Conservation (phyloP, 2,888 invertebrate species). For the Caenorhabditis doughertyi region DNA sequence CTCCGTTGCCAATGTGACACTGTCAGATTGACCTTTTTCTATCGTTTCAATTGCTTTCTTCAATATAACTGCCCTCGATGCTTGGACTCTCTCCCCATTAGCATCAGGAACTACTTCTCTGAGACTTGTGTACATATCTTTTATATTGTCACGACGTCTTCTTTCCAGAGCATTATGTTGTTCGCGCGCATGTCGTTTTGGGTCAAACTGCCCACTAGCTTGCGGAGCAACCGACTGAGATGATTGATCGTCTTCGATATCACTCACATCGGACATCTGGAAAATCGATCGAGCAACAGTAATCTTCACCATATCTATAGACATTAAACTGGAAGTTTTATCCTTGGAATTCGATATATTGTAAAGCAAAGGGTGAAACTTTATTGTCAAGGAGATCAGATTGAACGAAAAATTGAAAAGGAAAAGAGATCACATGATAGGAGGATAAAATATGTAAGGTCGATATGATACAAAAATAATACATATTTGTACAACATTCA, state of each 20-base stretch:
- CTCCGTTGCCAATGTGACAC: conserved; percentile 44
- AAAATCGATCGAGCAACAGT: no score
- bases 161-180: conserved; percentile 81
- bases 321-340: no score
- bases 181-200: conserved; percentile 78
- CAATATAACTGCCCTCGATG: conserved; percentile 79
- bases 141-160: conserved; percentile 80
- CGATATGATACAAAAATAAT: no score
- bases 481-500: no score
- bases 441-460: no score
- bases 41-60: conserved; percentile 79
- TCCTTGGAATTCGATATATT: no score
- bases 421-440: no score
- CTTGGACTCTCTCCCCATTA: conserved; percentile 78
- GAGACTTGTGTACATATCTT: conserved; percentile 79
- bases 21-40: conserved; percentile 71
- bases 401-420: no score
- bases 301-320: no score
- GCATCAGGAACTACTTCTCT: conserved; percentile 78
- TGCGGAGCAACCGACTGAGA: background rate
- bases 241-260: conserved; percentile 44
- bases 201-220: conserved; percentile 39
- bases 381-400: no score
- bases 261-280: conserved; percentile 64
- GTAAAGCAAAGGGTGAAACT: no score